A percentile compares a stretch with the other conserved stretches of the same genome.
Conservation (phyloP, 2,113 vertebrate genomes). For the Megaceryle torquata region DNA sequence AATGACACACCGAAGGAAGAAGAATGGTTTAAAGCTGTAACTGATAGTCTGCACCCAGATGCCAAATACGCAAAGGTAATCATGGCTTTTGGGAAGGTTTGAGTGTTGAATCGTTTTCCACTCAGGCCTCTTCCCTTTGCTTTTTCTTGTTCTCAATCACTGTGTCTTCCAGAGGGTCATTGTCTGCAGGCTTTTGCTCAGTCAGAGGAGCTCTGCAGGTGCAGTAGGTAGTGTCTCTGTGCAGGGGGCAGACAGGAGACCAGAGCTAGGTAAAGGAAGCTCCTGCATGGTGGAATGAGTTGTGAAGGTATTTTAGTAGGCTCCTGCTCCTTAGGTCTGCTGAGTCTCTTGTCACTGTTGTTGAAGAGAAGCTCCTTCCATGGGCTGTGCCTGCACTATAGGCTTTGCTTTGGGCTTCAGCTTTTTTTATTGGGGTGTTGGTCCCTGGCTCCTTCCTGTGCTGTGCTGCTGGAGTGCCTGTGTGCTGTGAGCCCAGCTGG, state of each 20-base stretch:
- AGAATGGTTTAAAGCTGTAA: conserved; percentile 95
- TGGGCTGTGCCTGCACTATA: background rate
- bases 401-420: background rate
- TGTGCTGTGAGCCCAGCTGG: background rate
- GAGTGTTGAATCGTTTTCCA: background rate
- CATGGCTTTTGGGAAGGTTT: background rate
- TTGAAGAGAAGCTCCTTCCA: background rate
- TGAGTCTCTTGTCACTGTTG: background rate
- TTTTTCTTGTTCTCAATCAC: background rate
- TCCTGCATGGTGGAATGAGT: background rate
- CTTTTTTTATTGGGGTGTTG: background rate
- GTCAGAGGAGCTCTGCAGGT: background rate
- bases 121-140: background rate
- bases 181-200: background rate
- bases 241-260: background rate
- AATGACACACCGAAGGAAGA: conserved; percentile 93
- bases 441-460: background rate
- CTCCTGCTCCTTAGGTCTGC: background rate
- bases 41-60: conserved; percentile 85
- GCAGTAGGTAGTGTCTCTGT: background rate
- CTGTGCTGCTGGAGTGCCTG: background rate
- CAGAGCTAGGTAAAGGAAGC: background rate
- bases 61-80: conserved; percentile 95
- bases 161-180: background rate
- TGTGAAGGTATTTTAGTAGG: background rate